Evolutionary conservation across 1,140 invertebrate species (phyloP), one percentile per base, ranked within the genome.

Genomic region (Hypothenemus hampei): DNA sequence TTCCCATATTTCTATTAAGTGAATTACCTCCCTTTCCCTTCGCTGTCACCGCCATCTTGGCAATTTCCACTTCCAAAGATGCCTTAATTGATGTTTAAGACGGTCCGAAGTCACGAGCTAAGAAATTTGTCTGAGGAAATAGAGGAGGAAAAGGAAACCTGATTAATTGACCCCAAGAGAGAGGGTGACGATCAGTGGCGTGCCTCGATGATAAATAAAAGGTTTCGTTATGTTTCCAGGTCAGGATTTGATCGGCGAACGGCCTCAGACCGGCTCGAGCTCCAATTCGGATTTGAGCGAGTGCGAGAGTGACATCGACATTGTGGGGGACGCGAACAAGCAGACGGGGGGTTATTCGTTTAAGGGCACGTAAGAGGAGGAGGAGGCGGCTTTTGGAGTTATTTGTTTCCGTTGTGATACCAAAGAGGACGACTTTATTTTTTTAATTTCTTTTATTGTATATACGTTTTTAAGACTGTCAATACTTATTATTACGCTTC

Each of bases 271-370:
- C 29, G 56, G 57, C 44, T 46, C 56, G 10, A 50, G 48, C 5
- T 56, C 59, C 3, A 67, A 66, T 53, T 65, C 65, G 4, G 68
- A 71, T 31, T 31, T 66, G 6, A 69, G 67, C 53, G 69, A 71
- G 43, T 67, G 66, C 41, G 69, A 71, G 10, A 71, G 69, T 50
- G 69, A 71, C 54, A 71, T 71, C 20, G 69, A 71, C 51, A 71
- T 71, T 8, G 65, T 71, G 0, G 69, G 69, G 24, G 69, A 71
- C 48, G 33, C 67, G 1, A 68, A 64, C 18, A 56, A 48, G 19
- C 52, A 54, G 7, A 44, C 36, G 29, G 26, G 29, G 15, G 35
- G 33, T 5, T 56, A 56, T 20, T 20, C 20, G 13, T 56, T 48
- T 33, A 56, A 48, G 35, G 53, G 45, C 4, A 56, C 53, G 11